These are phyloP conservation scores for Pachyramphus minor DNA, from an alignment of 2,113 vertebrate genomes.

Conservation along the genomic window DNA sequence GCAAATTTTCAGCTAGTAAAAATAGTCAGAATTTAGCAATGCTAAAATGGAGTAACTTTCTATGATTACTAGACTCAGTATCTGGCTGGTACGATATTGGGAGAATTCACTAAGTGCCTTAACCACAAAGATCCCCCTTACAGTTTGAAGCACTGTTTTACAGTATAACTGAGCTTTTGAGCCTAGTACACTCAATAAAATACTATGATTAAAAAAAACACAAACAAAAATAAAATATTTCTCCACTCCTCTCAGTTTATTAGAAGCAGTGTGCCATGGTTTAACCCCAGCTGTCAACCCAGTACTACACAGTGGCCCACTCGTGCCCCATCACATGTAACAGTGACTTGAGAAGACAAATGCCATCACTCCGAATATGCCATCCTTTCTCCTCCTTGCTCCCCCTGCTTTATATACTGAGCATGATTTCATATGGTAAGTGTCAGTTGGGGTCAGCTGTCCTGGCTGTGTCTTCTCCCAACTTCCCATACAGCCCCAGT, in stretches of 20 bases:
- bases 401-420: neutral
- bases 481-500: neutral
- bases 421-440: neutral
- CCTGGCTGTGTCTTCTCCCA: neutral
- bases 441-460: neutral
- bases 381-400: neutral
- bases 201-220: neutral
- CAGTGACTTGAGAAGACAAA: neutral
- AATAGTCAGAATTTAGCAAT: neutral
- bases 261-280: neutral
- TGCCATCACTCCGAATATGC: neutral
- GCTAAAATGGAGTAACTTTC: neutral
- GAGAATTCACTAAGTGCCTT: neutral
- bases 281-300: neutral
- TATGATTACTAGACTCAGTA: neutral
- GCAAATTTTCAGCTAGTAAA: neutral
- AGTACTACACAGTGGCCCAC: neutral
- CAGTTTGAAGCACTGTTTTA: neutral
- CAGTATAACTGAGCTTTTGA: neutral
- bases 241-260: neutral
- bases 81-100: neutral
- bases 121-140: neutral
- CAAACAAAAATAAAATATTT: neutral
- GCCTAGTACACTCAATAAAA: neutral
- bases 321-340: fast-evolving